Conservation (phyloP, 2,888 invertebrate species). For the Aspidiotus destructor region DNA sequence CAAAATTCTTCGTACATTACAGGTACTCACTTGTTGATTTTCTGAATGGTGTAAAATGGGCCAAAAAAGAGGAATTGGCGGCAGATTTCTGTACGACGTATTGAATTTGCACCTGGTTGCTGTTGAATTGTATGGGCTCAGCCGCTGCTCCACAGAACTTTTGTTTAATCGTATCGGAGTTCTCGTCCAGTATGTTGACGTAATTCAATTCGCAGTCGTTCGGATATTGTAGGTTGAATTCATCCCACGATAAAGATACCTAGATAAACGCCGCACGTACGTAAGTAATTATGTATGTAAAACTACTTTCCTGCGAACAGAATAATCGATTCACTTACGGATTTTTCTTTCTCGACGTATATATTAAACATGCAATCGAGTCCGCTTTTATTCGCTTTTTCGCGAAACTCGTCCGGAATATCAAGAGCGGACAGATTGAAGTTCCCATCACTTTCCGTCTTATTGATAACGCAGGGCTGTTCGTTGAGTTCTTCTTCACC, state of each 20-base stretch:
- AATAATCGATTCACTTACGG: constrained; percentile 3
- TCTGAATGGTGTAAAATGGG: constrained; percentile 65
- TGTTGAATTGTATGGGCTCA: constrained; percentile 58
- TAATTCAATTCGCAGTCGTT: constrained; percentile 71
- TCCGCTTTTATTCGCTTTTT: constrained; percentile 20
- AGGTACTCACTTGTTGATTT: constrained; percentile 38
- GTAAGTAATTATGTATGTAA: neutral
- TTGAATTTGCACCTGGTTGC: constrained; percentile 62
- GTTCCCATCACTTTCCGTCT: constrained; percentile 5
- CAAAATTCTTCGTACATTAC: too few relatives aligned
- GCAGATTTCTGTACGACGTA: constrained; percentile 58
- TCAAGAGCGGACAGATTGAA: constrained; percentile 14
- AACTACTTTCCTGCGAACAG: neutral
- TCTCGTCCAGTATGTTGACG: constrained; percentile 59
- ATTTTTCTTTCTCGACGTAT: constrained; percentile 13
- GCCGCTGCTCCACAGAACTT: constrained; percentile 78
- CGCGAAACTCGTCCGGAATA: constrained; percentile 4
- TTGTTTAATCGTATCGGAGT: constrained; percentile 51
- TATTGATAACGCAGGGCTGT: constrained; percentile 16
- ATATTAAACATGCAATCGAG: constrained; percentile 28
- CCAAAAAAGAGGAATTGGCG: constrained; percentile 55
- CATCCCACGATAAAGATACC: constrained; percentile 50
- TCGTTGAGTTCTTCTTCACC: neutral
- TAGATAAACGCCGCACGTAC: neutral
- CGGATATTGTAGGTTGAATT: constrained; percentile 57